A percentile compares a stretch with the other conserved stretches of the same genome.
phyloP scores from a whole-genome alignment of 2,113 vertebrate species.

The Forbesichthys papilliferus region DNA sequence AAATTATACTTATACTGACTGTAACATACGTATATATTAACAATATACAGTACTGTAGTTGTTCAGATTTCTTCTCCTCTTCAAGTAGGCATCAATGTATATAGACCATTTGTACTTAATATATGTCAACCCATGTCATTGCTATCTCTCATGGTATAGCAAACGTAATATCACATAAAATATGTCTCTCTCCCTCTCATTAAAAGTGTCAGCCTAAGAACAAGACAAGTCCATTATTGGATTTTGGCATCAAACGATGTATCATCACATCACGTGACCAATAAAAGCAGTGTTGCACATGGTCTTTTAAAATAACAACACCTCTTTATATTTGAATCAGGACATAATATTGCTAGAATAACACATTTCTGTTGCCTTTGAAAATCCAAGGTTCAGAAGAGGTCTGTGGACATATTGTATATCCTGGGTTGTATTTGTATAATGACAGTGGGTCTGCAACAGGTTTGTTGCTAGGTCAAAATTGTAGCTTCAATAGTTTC shows the following conservation, averaged over 20 bases:
- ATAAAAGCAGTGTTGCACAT: slow-evolving; percentile 3
- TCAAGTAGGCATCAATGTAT: neutral
- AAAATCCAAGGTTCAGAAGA: neutral
- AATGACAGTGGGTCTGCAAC: neutral
- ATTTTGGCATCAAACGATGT: neutral
- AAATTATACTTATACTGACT: too few species aligned
- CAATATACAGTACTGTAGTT: slow-evolving; percentile 5
- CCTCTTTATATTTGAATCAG: too few species aligned
- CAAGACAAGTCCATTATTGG: slow-evolving; percentile 11
- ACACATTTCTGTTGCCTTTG: too few species aligned
- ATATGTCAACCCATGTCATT: neutral
- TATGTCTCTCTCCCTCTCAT: neutral
- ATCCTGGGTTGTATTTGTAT: slow-evolving; percentile 5
- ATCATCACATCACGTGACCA: too few species aligned
- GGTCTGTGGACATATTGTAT: slow-evolving; percentile 3
- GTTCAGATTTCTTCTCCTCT: too few species aligned
- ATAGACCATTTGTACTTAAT: neutral
- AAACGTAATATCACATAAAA: slow-evolving; percentile 14
- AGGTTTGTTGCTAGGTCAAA: neutral
- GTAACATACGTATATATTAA: slow-evolving; percentile 14
- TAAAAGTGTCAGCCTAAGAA: slow-evolving; percentile 17
- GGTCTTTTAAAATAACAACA: too few species aligned
- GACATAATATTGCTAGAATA: too few species aligned
- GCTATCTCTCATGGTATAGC: neutral
- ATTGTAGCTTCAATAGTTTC: neutral